These are phyloP conservation scores for Drosophila sp. DNA, from an alignment of 1,140 invertebrate genomes.

Conservation along the genomic window DNA sequence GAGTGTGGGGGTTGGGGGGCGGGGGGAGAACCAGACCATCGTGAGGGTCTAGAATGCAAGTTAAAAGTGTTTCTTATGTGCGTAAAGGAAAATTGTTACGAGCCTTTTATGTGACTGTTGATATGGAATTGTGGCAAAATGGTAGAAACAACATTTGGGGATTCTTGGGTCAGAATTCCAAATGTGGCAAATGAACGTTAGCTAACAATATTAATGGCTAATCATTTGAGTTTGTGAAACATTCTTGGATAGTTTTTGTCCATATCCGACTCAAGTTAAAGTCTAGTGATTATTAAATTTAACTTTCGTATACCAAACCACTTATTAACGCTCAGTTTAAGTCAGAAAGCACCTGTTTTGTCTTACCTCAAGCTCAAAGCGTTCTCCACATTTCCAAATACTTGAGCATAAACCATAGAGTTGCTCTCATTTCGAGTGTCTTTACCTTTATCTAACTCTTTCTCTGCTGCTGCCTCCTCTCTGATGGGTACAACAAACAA, in stretches of 20 bases:
- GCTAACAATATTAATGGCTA: neutral
- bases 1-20: no score
- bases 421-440: slow-evolving; percentile 1
- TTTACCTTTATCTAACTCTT: neutral
- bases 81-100: slow-evolving; percentile 16
- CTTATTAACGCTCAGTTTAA: neutral
- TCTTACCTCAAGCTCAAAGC: neutral
- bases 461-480: neutral
- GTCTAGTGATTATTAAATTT: neutral
- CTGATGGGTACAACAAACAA: slow-evolving; percentile 12
- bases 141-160: neutral
- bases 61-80: slow-evolving; percentile 22
- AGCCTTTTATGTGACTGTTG: slow-evolving; percentile 16
- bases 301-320: neutral
- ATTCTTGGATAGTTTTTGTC: neutral
- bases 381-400: slow-evolving; percentile 25
- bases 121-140: neutral
- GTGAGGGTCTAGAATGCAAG: slow-evolving; percentile 6
- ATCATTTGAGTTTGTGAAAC: neutral
- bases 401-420: slow-evolving; percentile 45
- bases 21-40: neutral
- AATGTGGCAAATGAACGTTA: neutral
- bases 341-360: neutral
- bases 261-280: no score
- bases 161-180: neutral